Evolutionary conservation across 2,113 vertebrate genomes (phyloP), one percentile per base, ranked within the genome.

Genomic region (Saimiri boliviensis): DNA sequence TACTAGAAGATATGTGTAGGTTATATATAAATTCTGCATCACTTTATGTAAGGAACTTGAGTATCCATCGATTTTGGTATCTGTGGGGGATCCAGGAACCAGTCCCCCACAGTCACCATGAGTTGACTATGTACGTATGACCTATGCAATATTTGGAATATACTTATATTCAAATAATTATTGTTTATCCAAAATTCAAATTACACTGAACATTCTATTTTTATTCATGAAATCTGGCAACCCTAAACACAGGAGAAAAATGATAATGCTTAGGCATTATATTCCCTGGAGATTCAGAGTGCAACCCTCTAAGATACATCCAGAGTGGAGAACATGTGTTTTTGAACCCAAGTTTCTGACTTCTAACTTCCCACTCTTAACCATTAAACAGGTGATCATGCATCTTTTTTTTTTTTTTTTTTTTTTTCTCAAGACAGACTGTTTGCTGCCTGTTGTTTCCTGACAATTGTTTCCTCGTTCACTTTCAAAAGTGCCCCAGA

Each of bases 141-240:
- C 30, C n/a, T 49, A 32, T 52, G 13, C 1, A 87, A 83, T 87
- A 49, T 68, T 77, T 68, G 11, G 14, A 6, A n/a, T 23, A 73
- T 45, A 35, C 8, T 76, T 68, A 35, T 12, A 52, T 8, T 70
- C 52, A 47, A 93, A 85, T 56, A 47, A 85, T n/a, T 63, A 5
- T 63, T 56, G 21, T n/a, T 76, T 87, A 82, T 11, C 6, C 76
- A 16, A 92, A 96, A 56, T 86, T 80, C 14, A 70, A 87, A 92
- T 70, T 66, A 86, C 81, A 45, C 8, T 37, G 35, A 79, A 30
- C 9, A 35, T 4, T 6, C 23, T 45, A 40, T n/a, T 93, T 90
- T 93, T 82, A 52, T 87, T 84, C 47, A 77, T 9, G 32, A 70
- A 70, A 88, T 13, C 5, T 21, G 49, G 30, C 14, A 73, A 35